These are phyloP conservation scores for Poeciliopsis occidentalis DNA, from an alignment of 2,113 vertebrate genomes.

Conservation along the genomic window DNA sequence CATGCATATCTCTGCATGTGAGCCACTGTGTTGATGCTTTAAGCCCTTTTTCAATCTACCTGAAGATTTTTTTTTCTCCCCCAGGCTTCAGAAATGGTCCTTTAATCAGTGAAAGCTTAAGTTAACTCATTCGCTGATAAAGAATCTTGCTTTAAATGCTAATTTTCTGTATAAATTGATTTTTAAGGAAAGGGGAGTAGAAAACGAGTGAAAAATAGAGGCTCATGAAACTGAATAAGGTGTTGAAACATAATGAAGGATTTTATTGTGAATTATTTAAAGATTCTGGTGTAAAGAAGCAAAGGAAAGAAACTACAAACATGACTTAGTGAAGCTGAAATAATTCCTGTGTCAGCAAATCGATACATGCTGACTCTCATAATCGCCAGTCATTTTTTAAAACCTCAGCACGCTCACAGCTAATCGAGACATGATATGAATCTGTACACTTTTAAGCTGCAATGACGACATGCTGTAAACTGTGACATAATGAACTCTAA, in stretches of 20 bases:
- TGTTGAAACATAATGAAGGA: not conserved
- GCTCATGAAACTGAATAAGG: slow-evolving; percentile 1
- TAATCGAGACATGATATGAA: not conserved
- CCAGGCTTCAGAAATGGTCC: not conserved
- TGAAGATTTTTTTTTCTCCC: not conserved
- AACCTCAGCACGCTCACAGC: not conserved
- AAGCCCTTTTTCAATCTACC: not conserved
- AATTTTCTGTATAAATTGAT: slow-evolving; percentile 17
- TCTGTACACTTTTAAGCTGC: not conserved
- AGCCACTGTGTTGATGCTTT: not conserved
- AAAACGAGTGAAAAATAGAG: not conserved
- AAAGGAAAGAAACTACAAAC: not conserved
- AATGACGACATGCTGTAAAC: not conserved
- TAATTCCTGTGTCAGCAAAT: slow-evolving; percentile 27
- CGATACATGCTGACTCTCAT: slow-evolving; percentile 26
- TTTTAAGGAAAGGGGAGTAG: not conserved
- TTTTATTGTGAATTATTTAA: slow-evolving; percentile 8
- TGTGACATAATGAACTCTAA: not conserved
- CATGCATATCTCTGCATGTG: not conserved
- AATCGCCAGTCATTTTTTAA: slow-evolving; percentile 1
- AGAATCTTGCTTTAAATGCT: slow-evolving; percentile 28
- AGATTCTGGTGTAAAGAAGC: slow-evolving; percentile 12
- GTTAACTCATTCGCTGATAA: slow-evolving; percentile 20
- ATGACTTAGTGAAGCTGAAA: not conserved
- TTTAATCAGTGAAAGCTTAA: slow-evolving; percentile 26